A percentile compares a stretch with the other conserved stretches of the same genome.
Evolutionary conservation across 2,797 vertebrate species (phyloP).

Genomic region (Micrastur ruficollis): DNA sequence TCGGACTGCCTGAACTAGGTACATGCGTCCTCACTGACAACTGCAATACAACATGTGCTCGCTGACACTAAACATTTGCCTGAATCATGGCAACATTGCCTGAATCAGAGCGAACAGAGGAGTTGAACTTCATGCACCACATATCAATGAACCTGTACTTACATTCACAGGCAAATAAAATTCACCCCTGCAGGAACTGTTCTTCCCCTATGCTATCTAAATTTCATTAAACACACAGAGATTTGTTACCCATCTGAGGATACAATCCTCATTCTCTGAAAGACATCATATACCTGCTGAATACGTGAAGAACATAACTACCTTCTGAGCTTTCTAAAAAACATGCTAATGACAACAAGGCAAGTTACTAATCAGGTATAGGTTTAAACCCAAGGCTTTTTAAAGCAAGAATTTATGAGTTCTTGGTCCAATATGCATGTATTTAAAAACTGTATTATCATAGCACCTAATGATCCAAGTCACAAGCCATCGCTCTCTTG

Average conservation of each 20-base stretch:
- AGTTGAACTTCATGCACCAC: neutral
- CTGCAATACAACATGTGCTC: neutral
- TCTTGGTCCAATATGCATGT: neutral
- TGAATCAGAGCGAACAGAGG: neutral
- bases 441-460: neutral
- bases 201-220: neutral
- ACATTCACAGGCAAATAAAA: neutral
- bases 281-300: neutral
- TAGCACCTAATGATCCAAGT: neutral
- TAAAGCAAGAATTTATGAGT: neutral
- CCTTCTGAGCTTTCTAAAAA: neutral
- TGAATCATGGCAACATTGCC: neutral
- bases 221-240: neutral
- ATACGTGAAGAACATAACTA: neutral
- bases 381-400: neutral
- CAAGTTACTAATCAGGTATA: neutral
- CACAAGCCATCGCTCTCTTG: neutral
- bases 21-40: neutral
- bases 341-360: constrained; percentile 1
- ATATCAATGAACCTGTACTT: neutral
- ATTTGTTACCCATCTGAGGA: neutral
- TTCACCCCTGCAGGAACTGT: neutral
- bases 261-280: neutral
- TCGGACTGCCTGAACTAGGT: neutral
- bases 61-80: neutral